Evolutionary conservation across 2,888 invertebrate species (phyloP), one percentile per base, ranked within the genome.

Genomic region (Hyposoter didymator): DNA sequence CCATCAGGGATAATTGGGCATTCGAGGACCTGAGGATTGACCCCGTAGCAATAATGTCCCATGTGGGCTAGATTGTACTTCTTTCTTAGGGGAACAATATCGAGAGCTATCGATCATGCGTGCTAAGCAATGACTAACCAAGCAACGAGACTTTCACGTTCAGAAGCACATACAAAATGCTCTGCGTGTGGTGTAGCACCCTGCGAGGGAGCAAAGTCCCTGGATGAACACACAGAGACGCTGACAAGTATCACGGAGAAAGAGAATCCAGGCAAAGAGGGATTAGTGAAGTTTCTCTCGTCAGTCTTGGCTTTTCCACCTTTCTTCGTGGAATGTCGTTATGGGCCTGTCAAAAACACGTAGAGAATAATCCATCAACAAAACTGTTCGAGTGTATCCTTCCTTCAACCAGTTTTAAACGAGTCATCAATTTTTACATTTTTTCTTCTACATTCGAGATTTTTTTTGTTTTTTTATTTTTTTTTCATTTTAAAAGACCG

Each of bases 361-460:
- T 82, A 87, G 79, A 72, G 90, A 90, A 89, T 90, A 90, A 90
- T 90, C 90, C 90, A 90, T 91, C 89, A 89, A 88, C 76, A 67
- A 67, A 43, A 66, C 43, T 12, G 0, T 67, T 39, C 12, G 12
- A 67, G 19, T 12, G 12, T 22, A 43, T 67, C 39, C 19, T 43
- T 17, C 39, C 35, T 43, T 10, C 67, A 43, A 67, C 12, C 67
- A 19, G 19, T 43, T 67, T 12, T 19, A 43, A 19, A 67, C 64
- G 64, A 66, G n/a, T 28, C 59, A 28, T 28, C 35, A 17, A 35
- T 32, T 62, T 62, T 14, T 35, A 32, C 43, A 7, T 43, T 43
- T 84, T 67, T 52, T 76, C 39, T 55, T 19, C 22, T 45, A 47
- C 62, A 52, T 45, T n/a, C 59, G 1, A 64, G 12, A 19, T 10